Conservation (phyloP, 2,113 vertebrate genomes). For the Dascyllus trimaculatus region DNA sequence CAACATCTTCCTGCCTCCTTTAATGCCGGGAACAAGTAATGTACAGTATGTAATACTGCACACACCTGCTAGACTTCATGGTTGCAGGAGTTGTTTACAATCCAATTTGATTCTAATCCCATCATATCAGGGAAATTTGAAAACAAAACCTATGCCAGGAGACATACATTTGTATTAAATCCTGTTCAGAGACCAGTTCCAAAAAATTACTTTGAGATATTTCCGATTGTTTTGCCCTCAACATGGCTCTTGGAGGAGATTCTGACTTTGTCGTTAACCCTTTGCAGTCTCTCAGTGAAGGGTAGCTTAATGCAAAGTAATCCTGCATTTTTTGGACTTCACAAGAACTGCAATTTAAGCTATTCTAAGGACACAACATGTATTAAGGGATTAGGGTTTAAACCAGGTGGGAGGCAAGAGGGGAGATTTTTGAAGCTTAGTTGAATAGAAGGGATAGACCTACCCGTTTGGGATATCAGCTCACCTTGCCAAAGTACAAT, state of each 20-base stretch:
- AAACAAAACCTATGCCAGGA: background rate
- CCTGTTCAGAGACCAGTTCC: background rate
- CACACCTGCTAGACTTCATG: background rate
- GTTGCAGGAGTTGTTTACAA: constrained; percentile 3
- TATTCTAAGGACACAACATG: constrained; percentile 77
- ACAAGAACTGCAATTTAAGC: constrained; percentile 80
- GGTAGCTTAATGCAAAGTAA: constrained; percentile 65
- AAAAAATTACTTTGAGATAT: constrained; percentile 11
- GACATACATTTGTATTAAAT: constrained; percentile 1
- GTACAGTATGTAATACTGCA: background rate
- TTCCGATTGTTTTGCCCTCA: constrained; percentile 17
- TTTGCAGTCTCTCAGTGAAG: constrained; percentile 33
- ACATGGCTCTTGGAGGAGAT: constrained; percentile 26
- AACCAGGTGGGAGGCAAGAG: constrained; percentile 73
- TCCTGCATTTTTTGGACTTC: constrained; percentile 72
- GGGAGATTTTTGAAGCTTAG: constrained; percentile 73
- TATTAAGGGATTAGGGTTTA: constrained; percentile 81
- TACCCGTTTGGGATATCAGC: constrained; percentile 53
- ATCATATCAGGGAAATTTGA: background rate
- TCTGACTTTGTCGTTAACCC: constrained; percentile 40
- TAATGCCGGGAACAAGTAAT: background rate
- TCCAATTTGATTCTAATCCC: constrained; percentile 32
- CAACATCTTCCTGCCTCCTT: background rate
- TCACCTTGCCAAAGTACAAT: constrained; percentile 70
- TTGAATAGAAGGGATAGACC: constrained; percentile 62